Evolutionary conservation across 1,140 invertebrate genomes (phyloP).

Genomic region (Drosophila arawakana): DNA sequence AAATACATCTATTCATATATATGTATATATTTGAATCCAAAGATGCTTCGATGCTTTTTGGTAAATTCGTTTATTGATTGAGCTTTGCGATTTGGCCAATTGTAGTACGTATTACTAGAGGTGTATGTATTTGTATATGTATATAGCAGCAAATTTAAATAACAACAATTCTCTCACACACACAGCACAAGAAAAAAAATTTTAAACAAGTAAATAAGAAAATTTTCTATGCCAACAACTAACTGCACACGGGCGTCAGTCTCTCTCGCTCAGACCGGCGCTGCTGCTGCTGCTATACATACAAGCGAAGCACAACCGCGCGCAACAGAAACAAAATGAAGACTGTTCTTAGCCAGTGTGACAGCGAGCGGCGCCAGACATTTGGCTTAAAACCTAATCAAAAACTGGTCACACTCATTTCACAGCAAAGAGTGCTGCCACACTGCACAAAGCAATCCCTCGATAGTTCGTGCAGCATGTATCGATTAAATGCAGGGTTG

Average conservation of each 20-base stretch:
- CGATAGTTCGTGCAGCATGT: not conserved
- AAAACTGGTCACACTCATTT: slow-evolving; percentile 23
- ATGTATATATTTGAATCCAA: not conserved
- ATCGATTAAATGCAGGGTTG: slow-evolving; percentile 19
- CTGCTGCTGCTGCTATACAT: slow-evolving; percentile 19
- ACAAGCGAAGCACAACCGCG: slow-evolving; percentile 34
- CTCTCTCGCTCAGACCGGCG: slow-evolving; percentile 49
- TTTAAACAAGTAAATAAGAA: slow-evolving; percentile 51
- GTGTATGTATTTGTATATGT: slow-evolving; percentile 25
- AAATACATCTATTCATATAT: not conserved
- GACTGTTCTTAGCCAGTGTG: slow-evolving; percentile 36
- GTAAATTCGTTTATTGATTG: slow-evolving; percentile 31
- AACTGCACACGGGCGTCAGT: slow-evolving; percentile 51
- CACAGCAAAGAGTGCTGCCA: not conserved
- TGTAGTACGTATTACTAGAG: slow-evolving; percentile 9
- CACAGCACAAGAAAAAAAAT: slow-evolving; percentile 49
- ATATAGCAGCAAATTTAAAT: slow-evolving; percentile 16
- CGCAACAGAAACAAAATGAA: slow-evolving; percentile 51
- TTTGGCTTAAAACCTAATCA: not conserved
- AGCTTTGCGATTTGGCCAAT: slow-evolving; percentile 32
- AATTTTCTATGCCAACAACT: slow-evolving; percentile 50
- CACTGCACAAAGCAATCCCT: not conserved
- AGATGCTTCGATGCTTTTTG: not conserved
- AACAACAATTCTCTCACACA: slow-evolving; percentile 24
- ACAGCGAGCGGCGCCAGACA: not conserved